Evolutionary conservation across 2,888 invertebrate species (phyloP).

Genomic region (Julus scandinavius): DNA sequence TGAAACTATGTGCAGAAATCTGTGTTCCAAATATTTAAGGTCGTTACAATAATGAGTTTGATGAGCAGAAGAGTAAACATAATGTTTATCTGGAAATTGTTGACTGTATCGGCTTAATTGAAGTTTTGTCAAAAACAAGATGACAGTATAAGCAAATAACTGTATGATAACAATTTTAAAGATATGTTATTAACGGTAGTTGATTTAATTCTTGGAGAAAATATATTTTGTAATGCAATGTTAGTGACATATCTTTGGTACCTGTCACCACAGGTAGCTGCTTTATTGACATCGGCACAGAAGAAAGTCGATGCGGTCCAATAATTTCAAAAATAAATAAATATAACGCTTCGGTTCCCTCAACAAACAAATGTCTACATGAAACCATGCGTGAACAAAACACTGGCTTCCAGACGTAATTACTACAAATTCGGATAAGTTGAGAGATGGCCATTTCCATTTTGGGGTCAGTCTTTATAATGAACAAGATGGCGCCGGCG

Average conservation of each 20-base stretch:
- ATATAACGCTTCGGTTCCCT: background rate
- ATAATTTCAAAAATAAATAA: constrained; percentile 4
- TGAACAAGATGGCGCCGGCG: constrained; percentile 28
- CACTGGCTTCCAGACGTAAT: background rate
- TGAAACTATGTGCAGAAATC: too few relatives aligned
- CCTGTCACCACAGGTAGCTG: too few relatives aligned
- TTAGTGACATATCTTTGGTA: background rate
- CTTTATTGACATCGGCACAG: background rate
- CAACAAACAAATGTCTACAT: background rate
- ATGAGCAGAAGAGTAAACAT: too few relatives aligned
- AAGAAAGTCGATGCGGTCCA: background rate
- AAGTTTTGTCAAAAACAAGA: background rate
- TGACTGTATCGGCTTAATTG: background rate
- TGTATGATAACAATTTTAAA: background rate
- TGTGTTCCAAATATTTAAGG: too few relatives aligned
- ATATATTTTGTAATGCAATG: too few relatives aligned
- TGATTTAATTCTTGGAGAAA: too few relatives aligned
- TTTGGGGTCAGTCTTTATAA: constrained; percentile 22
- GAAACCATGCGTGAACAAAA: background rate
- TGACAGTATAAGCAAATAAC: background rate
- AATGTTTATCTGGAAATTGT: too few relatives aligned
- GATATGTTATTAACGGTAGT: too few relatives aligned
- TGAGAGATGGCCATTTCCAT: constrained; percentile 19
- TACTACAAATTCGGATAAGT: background rate
- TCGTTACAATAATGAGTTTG: too few relatives aligned